Evolutionary conservation across 2,797 vertebrate species (phyloP), one percentile per base, ranked within the genome.

Genomic region (Chiloscyllium punctatum): DNA sequence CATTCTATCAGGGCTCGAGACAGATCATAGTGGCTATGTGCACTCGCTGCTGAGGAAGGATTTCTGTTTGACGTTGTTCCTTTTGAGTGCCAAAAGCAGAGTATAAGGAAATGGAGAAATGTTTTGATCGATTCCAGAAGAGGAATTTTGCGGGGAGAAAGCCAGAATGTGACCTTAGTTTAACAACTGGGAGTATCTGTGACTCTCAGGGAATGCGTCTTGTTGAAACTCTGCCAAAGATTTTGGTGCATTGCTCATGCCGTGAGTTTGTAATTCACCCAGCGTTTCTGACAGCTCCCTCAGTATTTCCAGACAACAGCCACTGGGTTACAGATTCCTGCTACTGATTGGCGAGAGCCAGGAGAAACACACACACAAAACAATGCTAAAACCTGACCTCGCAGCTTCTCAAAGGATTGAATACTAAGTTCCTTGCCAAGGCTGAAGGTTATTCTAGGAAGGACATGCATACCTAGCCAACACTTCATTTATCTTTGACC

Each of bases 401-500:
- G 1, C 18, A 42, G 42, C 82, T 48, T 25, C 37, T 23, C 79
- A 23, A 42, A 23, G 82, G 42, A 48, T 48, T 48, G 18, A 1
- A 6, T 6, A 48, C 0, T 42, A 8, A 5, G 1, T 48, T 48
- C 42, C 1, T 84, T 84, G 82, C 82, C 82, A 84, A 84, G 6
- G 8, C 42, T 84, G 82, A 84, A 84, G 82, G 82, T 84, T 84
- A 84, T 48, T 84, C 21, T 48, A 0, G 21, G 21, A 48, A 84
- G 82, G 42, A 84, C 82, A 48, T 8, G 82, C 82, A 84, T 84
- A 84, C 25, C 48, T 48, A 84, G 42, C 82, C 42, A 84, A 84
- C 42, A 84, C 82, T 84, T 84, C 82, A 48, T 84, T 84, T 84
- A 84, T 84, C 42, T 84, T 48, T 48, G 82, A 84, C 82, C 82